Evolutionary conservation across 35 echinoderm and acorn worm genomes (phyloP), one percentile per base, ranked within the genome.

Genomic region (Apostichopus japonicus): DNA sequence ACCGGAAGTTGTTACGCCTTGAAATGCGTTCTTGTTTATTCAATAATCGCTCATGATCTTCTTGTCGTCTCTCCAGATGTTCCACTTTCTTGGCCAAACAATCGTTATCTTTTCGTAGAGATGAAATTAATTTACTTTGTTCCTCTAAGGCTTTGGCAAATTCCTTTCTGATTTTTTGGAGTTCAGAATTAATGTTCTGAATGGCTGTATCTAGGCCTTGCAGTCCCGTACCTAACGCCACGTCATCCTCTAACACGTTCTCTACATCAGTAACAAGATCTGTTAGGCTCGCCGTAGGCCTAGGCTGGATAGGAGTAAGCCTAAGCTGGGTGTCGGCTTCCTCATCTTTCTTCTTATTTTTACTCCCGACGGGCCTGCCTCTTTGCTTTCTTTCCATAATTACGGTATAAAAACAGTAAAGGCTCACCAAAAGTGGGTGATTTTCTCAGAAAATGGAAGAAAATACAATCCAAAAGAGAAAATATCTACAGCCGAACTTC

Each of bases 21-120:
- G 79, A 83, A 54, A 83, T 54, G 33, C 44, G 8, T 53, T 83
- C 79, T 10, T 83, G 79, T 54, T 83, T 83, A 13, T 83, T 83
- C 61, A 65, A 65, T 65, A 65, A 8, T 65, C 61, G 8, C 61
- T 15, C 61, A 65, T 10, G 61, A 10, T 65, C 61, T 65, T 65
- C 61, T 25, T 80, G 19, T 25, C 78, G 19, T 80, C 33, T 80
- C 13, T 33, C 78, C 6, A 33, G n/a, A n/a, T n/a, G n/a, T n/a
- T n/a, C 44, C 7, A 80, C 78, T 80, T 80, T 80, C 44, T 80
- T 11, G 44, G 23, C 7, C 14, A 80, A 80, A 13, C 78, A 7
- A 6, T 80, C 78, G 14, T 80, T 80, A 25, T 80, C 78, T 51
- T 80, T 80, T 27, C 78, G 25, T 14, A 80, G 78, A 13, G 78